phyloP scores from a whole-genome alignment of 2,797 vertebrate species.

The Melanotaenia pygmaea region DNA sequence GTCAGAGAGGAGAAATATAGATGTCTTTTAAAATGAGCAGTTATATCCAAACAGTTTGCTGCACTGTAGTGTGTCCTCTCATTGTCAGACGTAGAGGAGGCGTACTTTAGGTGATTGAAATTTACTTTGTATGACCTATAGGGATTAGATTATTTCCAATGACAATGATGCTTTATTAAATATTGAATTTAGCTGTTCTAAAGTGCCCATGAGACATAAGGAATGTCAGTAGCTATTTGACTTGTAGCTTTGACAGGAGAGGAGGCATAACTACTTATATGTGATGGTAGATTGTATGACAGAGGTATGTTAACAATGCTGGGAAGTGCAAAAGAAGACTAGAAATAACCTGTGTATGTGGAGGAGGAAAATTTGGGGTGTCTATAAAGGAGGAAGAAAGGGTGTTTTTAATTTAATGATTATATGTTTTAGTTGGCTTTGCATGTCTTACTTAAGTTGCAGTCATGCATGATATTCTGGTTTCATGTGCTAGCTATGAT shows the following conservation, averaged over 20 bases:
- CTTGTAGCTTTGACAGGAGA: not conserved
- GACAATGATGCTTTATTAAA: not conserved
- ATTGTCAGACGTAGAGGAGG: not conserved
- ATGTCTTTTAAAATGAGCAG: not conserved
- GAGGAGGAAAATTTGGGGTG: not conserved
- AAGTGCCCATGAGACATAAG: not conserved
- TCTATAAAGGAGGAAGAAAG: not conserved
- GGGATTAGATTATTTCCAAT: constrained; percentile 1
- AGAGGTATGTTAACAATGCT: constrained; percentile 1
- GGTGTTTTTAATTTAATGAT: not conserved
- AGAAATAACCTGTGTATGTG: not conserved
- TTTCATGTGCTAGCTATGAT: not conserved
- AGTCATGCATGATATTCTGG: not conserved
- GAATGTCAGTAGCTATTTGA: not conserved
- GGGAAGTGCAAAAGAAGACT: constrained; percentile 5
- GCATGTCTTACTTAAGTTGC: not conserved
- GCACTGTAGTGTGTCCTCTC: not conserved
- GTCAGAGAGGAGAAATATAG: not conserved
- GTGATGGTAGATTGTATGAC: not conserved
- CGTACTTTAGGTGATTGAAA: not conserved
- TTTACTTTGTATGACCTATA: constrained; percentile 5
- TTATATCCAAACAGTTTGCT: not conserved
- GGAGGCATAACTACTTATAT: not conserved
- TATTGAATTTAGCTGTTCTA: not conserved
- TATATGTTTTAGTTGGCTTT: not conserved